phyloP scores from a whole-genome alignment of 2,113 vertebrate species.

The Gracilinanus agilis region DNA sequence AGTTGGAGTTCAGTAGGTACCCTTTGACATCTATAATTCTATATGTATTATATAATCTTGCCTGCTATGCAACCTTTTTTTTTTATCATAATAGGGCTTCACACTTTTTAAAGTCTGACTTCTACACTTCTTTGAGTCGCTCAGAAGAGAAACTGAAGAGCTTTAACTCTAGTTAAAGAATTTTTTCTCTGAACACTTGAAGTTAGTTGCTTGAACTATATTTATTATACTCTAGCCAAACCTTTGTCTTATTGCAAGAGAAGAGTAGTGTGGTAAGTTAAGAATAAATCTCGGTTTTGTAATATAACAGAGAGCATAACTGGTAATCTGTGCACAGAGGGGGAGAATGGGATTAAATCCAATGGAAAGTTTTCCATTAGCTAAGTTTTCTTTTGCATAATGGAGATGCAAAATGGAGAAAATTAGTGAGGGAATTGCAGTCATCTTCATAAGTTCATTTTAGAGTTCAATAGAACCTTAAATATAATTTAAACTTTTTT shows the following conservation, averaged over 20 bases:
- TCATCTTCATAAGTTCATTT: slow-evolving; percentile 57
- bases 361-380: not conserved
- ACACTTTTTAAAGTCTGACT: not conserved
- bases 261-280: not conserved
- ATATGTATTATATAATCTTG: not conserved
- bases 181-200: not conserved
- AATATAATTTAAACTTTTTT: slow-evolving; percentile 81
- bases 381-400: not conserved
- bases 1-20: not conserved
- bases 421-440: not conserved
- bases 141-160: not conserved
- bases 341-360: not conserved
- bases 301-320: not conserved
- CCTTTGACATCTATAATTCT: not conserved
- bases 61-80: not conserved
- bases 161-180: not conserved
- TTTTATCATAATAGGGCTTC: not conserved
- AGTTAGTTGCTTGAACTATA: not conserved
- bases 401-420: slow-evolving; percentile 4
- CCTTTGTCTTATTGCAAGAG: not conserved
- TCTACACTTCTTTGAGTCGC: not conserved
- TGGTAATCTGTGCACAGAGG: not conserved
- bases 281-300: not conserved
- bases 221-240: not conserved
- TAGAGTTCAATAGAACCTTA: slow-evolving; percentile 68